Percentiles rank a stretch among this genome's conserved stretches.
phyloP scores from a whole-genome alignment of 2,113 vertebrate genomes.

The Oenanthe melanoleuca region DNA sequence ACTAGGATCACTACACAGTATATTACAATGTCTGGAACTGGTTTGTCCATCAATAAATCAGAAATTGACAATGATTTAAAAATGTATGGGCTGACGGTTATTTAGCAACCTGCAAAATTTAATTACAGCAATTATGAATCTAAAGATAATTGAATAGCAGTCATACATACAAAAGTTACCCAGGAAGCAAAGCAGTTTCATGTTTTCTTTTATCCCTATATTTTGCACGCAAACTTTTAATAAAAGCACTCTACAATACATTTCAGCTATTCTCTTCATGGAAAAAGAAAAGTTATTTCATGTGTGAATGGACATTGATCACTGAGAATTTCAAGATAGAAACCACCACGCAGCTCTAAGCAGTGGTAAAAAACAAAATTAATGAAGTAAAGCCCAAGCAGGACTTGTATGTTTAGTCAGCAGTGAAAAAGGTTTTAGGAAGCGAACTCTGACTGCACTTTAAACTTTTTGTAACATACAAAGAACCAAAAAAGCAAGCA shows the following conservation, averaged over 20 bases:
- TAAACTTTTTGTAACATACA: neutral
- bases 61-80: neutral
- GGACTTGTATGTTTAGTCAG: neutral
- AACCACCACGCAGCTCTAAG: neutral
- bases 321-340: neutral
- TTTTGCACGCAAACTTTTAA: neutral
- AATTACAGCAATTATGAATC: neutral
- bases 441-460: neutral
- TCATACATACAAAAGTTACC: neutral
- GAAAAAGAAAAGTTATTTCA: neutral
- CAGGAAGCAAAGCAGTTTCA: neutral
- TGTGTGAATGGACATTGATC: neutral
- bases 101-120: neutral
- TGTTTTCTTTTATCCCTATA: neutral
- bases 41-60: neutral
- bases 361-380: slow-evolving; percentile 19
- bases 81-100: accelerated
- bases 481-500: neutral
- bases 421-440: neutral
- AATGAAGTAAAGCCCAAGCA: neutral
- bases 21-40: neutral
- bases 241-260: neutral
- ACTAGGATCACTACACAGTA: neutral
- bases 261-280: neutral
- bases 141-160: neutral